Evolutionary conservation across 2,113 vertebrate genomes (phyloP).

Genomic region (Otolemur garnettii): DNA sequence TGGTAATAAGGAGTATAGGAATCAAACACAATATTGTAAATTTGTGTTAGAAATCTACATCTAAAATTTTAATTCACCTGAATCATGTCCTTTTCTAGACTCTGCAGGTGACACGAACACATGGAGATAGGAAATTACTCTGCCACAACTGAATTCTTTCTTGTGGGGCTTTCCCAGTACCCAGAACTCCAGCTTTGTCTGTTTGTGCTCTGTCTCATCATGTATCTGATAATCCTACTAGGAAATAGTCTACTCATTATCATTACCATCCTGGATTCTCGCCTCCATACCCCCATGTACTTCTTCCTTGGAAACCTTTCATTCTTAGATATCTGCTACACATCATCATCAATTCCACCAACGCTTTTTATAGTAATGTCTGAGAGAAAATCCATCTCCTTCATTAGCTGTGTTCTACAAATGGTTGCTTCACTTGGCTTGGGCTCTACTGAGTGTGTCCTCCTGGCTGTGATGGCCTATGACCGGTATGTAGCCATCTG

Average conservation of each 20-base stretch:
- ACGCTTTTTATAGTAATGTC: conserved; percentile 47
- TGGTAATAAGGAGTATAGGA: not conserved
- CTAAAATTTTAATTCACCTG: not conserved
- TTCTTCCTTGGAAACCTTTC: conserved; percentile 68
- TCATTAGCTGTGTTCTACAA: conserved; percentile 20
- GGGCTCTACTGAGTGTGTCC: conserved; percentile 8
- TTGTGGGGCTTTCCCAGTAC: not conserved
- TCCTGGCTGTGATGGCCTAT: conserved; percentile 61
- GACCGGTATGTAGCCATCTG: conserved; percentile 42
- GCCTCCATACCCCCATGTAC: conserved; percentile 63
- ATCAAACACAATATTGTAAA: not conserved
- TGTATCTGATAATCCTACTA: conserved; percentile 8
- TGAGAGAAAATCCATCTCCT: conserved; percentile 52
- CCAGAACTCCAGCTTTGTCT: not conserved
- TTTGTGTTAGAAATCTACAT: not conserved
- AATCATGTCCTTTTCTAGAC: not conserved
- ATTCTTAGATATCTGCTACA: conserved; percentile 63
- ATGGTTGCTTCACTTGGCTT: conserved; percentile 24
- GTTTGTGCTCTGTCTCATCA: not conserved
- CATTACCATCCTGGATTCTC: not conserved
- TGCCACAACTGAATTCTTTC: conserved; percentile 12
- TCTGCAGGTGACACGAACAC: not conserved
- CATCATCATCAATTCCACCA: conserved; percentile 5
- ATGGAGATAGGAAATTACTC: conserved; percentile 11
- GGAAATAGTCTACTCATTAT: conserved; percentile 61